phyloP scores from a whole-genome alignment of 2,113 vertebrate genomes.

The Lipophrys pholis region DNA sequence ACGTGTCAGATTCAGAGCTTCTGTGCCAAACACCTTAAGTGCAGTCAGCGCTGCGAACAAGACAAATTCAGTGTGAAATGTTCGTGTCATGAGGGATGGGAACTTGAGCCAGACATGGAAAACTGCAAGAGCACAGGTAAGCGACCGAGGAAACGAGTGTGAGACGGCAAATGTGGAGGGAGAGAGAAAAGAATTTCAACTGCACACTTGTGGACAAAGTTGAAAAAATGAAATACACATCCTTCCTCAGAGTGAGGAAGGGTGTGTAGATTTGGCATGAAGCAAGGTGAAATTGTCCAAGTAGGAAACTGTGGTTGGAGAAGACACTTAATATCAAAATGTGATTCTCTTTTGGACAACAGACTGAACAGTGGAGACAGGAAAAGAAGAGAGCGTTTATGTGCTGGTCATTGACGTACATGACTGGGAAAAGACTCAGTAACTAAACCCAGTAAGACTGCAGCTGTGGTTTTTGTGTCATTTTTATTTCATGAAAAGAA shows the following conservation, averaged over 20 bases:
- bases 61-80: conserved; percentile 96
- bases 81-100: conserved; percentile 96
- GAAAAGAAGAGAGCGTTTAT: conserved; percentile 1
- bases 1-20: conserved; percentile 98
- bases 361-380: conserved; percentile 10
- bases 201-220: neutral
- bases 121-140: conserved; percentile 95
- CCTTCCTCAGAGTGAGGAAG: conserved; percentile 11
- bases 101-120: conserved; percentile 92
- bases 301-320: conserved; percentile 56
- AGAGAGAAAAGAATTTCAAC: conserved; percentile 1
- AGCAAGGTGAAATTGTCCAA: conserved; percentile 15
- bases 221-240: conserved; percentile 12
- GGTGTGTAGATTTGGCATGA: conserved; percentile 43
- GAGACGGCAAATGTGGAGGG: neutral
- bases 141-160: neutral
- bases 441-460: conserved; percentile 18
- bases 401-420: conserved; percentile 1
- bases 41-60: conserved; percentile 97
- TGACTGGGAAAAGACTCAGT: conserved; percentile 2
- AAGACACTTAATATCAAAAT: conserved; percentile 23
- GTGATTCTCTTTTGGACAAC: conserved; percentile 25
- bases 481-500: conserved; percentile 35
- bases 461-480: neutral
- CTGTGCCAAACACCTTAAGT: conserved; percentile 97